Base-by-base conservation (phyloP, 1,140 invertebrate genomes). In the Daktulosphaira vitifoliae region DNA sequence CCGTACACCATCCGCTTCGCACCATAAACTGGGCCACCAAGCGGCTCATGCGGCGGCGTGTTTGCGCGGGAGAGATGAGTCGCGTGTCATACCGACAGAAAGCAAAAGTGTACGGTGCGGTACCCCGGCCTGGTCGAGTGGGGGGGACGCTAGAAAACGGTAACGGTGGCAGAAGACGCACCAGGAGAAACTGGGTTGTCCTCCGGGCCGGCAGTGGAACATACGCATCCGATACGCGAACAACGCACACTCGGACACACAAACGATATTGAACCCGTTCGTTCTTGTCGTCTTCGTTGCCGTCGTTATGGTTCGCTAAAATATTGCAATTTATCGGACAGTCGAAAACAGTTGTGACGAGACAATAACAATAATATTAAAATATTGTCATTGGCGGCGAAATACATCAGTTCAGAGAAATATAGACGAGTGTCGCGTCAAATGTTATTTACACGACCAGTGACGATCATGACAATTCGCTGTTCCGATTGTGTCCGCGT, bases 181-280 rank as follows among this genome's bases (percentile, higher is more conserved):
- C 56, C 16, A 42, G 11, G 56, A n/a, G 42, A 62, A 62, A 62
- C 56, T 62, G 56, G 56, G 56, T 62, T 62, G 56, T 62, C 56
- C 56, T 48, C 56, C 56, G 39, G 56, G 22, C 25, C 42, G 56
- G 25, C 56, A 62, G 56, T 62, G 56, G 22, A 48, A 62, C 56
- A 22, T 15, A 62, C 56, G 56, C 56, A 62, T 62, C 56, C 56
- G 56, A 62, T 62, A 62, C 56, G 56, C 56, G 56, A 62, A 62
- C 56, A 62, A 42, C 53, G 11, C 38, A 23, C 20, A n/a, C 37
- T 22, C 33, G 37, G 5, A 6, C 29, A 33, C 29, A 6, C 5
- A 6, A 33, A 33, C 29, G 29, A 33, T 33, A 33, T 33, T 33
- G 29, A 6, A 33, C 29, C 29, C 5, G 11, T 11, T 11, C 29